Evolutionary conservation across 2,113 vertebrate species (phyloP).

Genomic region (Lichenostomus cassidix): DNA sequence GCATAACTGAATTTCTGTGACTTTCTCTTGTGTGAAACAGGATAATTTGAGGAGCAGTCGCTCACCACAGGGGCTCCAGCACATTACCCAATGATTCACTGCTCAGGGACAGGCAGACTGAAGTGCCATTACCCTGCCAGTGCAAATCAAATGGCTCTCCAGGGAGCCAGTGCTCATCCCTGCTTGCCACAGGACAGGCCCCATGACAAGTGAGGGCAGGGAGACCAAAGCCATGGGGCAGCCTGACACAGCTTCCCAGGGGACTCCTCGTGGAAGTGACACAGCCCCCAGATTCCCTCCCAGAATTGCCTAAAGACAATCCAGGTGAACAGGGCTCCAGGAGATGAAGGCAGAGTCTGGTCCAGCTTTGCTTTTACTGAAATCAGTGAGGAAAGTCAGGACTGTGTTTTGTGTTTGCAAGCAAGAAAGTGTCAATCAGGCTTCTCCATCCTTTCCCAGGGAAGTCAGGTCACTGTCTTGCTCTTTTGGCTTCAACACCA

Average conservation of each 20-base stretch:
- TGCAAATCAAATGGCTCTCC: neutral
- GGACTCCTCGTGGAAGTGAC: neutral
- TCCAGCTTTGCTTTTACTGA: neutral
- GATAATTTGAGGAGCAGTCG: neutral
- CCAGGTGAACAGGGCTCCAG: neutral
- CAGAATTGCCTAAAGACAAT: neutral
- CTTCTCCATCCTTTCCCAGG: neutral
- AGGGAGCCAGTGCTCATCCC: neutral
- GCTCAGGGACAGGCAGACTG: neutral
- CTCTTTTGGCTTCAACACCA: neutral
- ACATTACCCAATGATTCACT: neutral
- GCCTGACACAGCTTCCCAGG: neutral
- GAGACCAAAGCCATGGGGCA: neutral
- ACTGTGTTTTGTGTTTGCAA: neutral
- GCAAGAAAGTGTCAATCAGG: neutral
- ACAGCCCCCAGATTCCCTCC: neutral
- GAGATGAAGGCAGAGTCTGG: neutral
- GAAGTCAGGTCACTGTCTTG: neutral
- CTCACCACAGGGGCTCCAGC: rapidly evolving
- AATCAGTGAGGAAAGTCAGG: neutral
- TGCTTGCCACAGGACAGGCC: neutral
- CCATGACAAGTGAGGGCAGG: neutral
- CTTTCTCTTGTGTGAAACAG: neutral
- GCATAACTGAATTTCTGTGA: neutral
- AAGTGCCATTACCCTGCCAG: neutral